phyloP scores from a whole-genome alignment of 2,888 invertebrate species.

The Atherix ibis region DNA sequence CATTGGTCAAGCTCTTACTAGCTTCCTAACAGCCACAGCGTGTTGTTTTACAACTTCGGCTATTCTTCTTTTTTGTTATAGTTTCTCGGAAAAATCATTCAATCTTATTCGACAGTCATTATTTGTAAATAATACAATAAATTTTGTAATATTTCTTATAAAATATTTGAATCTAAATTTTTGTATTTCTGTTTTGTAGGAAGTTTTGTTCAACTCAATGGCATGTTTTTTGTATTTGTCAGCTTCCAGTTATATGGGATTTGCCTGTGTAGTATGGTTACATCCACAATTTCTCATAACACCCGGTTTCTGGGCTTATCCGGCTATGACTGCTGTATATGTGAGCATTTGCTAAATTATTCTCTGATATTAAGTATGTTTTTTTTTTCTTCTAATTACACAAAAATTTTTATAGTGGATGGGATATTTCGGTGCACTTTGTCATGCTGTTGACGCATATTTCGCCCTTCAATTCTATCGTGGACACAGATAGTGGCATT shows the following conservation, averaged over 20 bases:
- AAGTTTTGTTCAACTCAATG: conserved; percentile 59
- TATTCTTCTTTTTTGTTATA: conserved; percentile 58
- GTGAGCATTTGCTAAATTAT: conserved; percentile 42
- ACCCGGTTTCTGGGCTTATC: conserved; percentile 67
- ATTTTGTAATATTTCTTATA: conserved; percentile 18
- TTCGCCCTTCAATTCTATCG: conserved; percentile 53
- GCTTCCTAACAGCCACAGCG: conserved; percentile 64
- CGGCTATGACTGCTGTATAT: conserved; percentile 77
- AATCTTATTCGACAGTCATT: conserved; percentile 61
- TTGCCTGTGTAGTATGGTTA: conserved; percentile 59
- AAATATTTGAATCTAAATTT: background rate
- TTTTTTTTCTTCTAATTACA: conserved; percentile 19
- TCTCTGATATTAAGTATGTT: conserved; percentile 1
- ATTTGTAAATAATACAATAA: conserved; percentile 50
- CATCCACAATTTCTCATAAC: conserved; percentile 55
- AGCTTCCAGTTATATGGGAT: conserved; percentile 64
- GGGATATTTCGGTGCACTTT: conserved; percentile 55
- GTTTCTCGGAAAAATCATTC: conserved; percentile 61
- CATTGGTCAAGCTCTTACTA: conserved; percentile 64
- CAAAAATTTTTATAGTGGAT: conserved; percentile 65
- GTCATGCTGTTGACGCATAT: conserved; percentile 67
- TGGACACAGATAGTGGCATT: conserved; percentile 41
- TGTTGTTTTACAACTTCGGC: conserved; percentile 65
- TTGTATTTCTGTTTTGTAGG: conserved; percentile 38
- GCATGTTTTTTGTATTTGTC: conserved; percentile 65